Evolutionary conservation across 2,888 invertebrate species (phyloP).

Genomic region (Drosophila limbata): DNA sequence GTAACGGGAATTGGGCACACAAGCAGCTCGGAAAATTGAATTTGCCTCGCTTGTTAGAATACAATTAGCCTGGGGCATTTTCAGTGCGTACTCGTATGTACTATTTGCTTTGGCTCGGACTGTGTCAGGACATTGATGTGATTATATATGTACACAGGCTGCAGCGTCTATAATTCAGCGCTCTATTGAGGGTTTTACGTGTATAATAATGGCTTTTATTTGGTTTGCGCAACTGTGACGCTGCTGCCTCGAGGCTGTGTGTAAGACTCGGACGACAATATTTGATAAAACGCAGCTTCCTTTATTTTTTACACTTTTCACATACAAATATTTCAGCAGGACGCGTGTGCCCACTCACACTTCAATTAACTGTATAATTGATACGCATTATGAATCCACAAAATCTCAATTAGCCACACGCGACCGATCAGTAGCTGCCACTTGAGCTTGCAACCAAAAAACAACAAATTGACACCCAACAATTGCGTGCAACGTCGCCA

Average conservation of each 20-base stretch:
- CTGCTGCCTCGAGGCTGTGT: constrained; percentile 23
- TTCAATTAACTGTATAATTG: constrained; percentile 73
- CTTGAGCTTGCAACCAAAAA: constrained; percentile 49
- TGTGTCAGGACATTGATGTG: constrained; percentile 50
- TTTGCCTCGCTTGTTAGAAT: constrained; percentile 83
- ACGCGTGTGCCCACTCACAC: constrained; percentile 25
- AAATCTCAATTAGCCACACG: constrained; percentile 68
- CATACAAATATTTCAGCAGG: constrained; percentile 10
- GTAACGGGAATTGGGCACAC: constrained; percentile 42
- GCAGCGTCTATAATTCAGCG: constrained; percentile 1
- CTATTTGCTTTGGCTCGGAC: constrained; percentile 64
- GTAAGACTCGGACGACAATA: constrained; percentile 24
- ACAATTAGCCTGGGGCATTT: constrained; percentile 82
- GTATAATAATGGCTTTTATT: constrained; percentile 27
- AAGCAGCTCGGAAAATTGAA: constrained; percentile 81
- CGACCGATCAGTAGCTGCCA: constrained; percentile 48
- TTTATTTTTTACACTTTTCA: constrained; percentile 20
- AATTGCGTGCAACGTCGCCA: constrained; percentile 13
- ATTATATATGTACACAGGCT: constrained; percentile 48
- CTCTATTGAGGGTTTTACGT: not conserved
- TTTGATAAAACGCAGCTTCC: constrained; percentile 29
- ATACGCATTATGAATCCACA: constrained; percentile 59
- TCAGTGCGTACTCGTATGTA: constrained; percentile 29
- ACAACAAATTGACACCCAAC: constrained; percentile 30
- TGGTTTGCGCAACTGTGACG: constrained; percentile 23